These are phyloP conservation scores for Archivesica marissinica DNA, from an alignment of 1,140 invertebrate species.

Conservation along the genomic window DNA sequence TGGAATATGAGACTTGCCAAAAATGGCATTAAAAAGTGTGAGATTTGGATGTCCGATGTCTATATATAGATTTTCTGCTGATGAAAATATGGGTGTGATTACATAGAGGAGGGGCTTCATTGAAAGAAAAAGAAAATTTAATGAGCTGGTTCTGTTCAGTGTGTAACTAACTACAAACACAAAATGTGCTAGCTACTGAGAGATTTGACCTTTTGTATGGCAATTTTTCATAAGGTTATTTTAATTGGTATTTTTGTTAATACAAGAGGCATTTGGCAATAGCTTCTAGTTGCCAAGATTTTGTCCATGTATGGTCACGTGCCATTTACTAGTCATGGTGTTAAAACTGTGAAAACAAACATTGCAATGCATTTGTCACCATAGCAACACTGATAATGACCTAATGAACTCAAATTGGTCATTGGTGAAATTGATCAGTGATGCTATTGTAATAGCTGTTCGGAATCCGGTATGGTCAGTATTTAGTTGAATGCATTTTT, in stretches of 20 bases:
- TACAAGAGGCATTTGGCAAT: constrained; percentile 6
- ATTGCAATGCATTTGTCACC: constrained; percentile 38
- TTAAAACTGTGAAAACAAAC: constrained; percentile 35
- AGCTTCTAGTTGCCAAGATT: constrained; percentile 1
- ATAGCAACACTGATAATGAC: constrained; percentile 11
- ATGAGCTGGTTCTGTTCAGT: too few species aligned
- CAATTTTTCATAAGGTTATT: constrained; percentile 26
- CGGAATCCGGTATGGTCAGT: constrained; percentile 47
- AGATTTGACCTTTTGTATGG: constrained; percentile 27
- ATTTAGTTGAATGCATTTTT: constrained; percentile 55
- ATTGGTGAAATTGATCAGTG: neutral
- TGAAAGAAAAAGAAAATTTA: too few species aligned
- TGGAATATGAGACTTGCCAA: constrained; percentile 35
- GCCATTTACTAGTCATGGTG: constrained; percentile 43
- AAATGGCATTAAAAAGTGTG: neutral
- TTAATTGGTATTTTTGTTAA: constrained; percentile 29
- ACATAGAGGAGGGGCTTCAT: too few species aligned
- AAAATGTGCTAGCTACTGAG: constrained; percentile 28
- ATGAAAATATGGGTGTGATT: too few species aligned
- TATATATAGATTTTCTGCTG: too few species aligned
- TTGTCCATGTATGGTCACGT: constrained; percentile 37
- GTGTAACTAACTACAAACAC: neutral
- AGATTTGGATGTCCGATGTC: neutral
- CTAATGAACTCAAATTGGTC: neutral
- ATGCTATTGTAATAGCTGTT: neutral